Evolutionary conservation across 1,140 invertebrate genomes (phyloP).

Genomic region (Sycobia sp.): DNA sequence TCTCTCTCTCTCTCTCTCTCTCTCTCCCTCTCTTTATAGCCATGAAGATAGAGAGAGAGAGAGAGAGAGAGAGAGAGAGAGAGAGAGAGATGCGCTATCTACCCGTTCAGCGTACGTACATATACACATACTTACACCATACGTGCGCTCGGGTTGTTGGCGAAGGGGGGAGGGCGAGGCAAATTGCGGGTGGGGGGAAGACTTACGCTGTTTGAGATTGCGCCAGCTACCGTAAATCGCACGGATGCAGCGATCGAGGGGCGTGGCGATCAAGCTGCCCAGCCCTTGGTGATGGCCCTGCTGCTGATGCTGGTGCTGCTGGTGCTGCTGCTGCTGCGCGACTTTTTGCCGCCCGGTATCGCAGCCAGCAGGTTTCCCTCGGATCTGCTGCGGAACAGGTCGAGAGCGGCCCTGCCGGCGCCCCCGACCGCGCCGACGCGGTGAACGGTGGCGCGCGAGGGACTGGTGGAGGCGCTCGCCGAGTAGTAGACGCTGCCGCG

Average conservation of each 20-base stretch:
- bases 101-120: too few species aligned
- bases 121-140: too few species aligned
- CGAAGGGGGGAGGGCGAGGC: too few species aligned
- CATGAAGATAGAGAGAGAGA: too few species aligned
- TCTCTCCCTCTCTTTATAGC: too few species aligned
- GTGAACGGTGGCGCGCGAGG: not conserved
- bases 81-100: too few species aligned
- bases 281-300: too few species aligned
- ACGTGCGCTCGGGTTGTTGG: too few species aligned
- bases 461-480: conserved; percentile 10
- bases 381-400: conserved; percentile 57
- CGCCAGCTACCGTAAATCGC: conserved; percentile 62
- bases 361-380: conserved; percentile 54
- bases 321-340: conserved; percentile 10
- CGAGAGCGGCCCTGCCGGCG: conserved; percentile 30
- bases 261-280: conserved; percentile 39
- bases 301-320: too few species aligned
- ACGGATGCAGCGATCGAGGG: conserved; percentile 60
- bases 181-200: too few species aligned
- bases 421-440: not conserved
- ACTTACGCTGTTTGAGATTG: conserved; percentile 62
- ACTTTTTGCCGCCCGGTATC: not conserved
- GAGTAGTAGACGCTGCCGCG: conserved; percentile 27
- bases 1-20: too few species aligned
- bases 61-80: not conserved